phyloP scores from a whole-genome alignment of 2,797 vertebrate species.

The Pristis pectinata region DNA sequence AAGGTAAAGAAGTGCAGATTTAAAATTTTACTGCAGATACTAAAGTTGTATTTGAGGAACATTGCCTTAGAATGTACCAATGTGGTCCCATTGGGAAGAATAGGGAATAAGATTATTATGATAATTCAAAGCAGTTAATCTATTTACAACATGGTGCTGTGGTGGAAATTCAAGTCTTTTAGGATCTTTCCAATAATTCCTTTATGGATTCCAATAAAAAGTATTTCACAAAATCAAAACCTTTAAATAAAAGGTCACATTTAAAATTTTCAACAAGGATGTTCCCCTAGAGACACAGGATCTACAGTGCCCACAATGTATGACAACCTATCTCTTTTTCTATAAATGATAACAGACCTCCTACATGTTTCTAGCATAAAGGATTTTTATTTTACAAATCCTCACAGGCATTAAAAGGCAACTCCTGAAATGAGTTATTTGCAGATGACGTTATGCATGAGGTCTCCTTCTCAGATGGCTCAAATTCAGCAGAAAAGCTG shows the following conservation, averaged over 20 bases:
- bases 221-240: background rate
- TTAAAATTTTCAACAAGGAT: background rate
- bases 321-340: background rate
- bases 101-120: background rate
- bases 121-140: background rate
- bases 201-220: background rate
- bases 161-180: background rate
- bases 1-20: background rate
- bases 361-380: background rate
- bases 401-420: background rate
- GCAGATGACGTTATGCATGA: background rate
- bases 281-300: background rate
- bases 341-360: background rate
- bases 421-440: background rate
- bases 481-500: background rate
- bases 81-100: background rate
- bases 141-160: background rate
- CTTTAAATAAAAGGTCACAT: background rate
- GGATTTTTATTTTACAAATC: background rate
- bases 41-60: background rate
- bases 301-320: background rate
- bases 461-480: background rate
- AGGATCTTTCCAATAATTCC: background rate
- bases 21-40: background rate
- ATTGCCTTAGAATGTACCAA: background rate